Evolutionary conservation across 2,113 vertebrate species (phyloP), one percentile per base, ranked within the genome.

Genomic region (Tragelaphus buxtoni): DNA sequence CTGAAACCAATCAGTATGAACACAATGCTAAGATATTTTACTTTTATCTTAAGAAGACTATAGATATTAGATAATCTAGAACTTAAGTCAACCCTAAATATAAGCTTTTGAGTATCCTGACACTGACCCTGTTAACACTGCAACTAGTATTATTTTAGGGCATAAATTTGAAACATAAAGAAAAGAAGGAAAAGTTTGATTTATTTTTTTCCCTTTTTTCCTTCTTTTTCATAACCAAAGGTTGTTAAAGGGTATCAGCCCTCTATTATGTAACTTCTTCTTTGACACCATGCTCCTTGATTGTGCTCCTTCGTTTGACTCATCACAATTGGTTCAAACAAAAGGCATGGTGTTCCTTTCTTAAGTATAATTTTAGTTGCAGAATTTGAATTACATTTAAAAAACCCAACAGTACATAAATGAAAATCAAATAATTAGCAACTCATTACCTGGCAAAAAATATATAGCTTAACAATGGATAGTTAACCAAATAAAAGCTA

Each of bases 401-500:
- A 76, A 69, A 87, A 2, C 3, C 47, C 28, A 47, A 53, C 5
- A 53, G 20, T 49, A 96, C 17, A 80, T 87, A 82, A 79, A 82
- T 26, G 14, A 56, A 88, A 90, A 88, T 65, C 1, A 45, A 95
- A 91, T 87, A 80, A 83, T 9, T 17, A 63, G 26, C 18, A 91
- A 91, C 39, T 88, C 18, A 63, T 13, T 11, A 85, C 22, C 8
- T 47, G 61, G 51, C 55, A 85, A 94, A 77, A 74, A 83, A 5
- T 17, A 94, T 42, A 56, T 3, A 93, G 30, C 60, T 47, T 63
- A 90, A 53, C 32, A 74, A 56, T 14, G 16, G 24, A 35, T 4
- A 84, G 22, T 9, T 60, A 92, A 72, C 26, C 55, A 93, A n/a
- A 94, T 87, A 95, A 94, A 94, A 92, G 32, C 8, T 63, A 61